phyloP scores from a whole-genome alignment of 2,797 vertebrate genomes.

The Clarias fuscus region DNA sequence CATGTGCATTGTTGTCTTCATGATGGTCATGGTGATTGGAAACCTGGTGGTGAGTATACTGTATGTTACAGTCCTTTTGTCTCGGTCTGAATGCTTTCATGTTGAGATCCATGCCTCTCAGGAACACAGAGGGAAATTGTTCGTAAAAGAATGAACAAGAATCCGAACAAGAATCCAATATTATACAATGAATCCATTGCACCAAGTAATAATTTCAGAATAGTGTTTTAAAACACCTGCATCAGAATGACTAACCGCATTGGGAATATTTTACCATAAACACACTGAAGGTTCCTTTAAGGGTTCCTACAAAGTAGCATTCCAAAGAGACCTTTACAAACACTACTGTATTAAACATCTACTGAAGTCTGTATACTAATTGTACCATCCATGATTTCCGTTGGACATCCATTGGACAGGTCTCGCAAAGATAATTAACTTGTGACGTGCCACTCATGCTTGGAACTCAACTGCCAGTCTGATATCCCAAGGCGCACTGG shows the following conservation, averaged over 20 bases:
- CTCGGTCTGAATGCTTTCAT: background rate
- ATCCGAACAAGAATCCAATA: background rate
- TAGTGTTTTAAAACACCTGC: background rate
- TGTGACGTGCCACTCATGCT: slow-evolving; percentile 26
- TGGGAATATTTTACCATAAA: background rate
- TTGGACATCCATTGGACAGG: background rate
- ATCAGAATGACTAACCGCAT: background rate
- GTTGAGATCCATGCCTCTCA: background rate
- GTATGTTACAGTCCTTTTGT: background rate
- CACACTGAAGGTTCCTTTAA: background rate
- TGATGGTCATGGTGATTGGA: slow-evolving; percentile 95
- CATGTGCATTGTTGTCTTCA: slow-evolving; percentile 90
- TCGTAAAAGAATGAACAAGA: too few species aligned
- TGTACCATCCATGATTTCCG: background rate
- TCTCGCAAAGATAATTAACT: slow-evolving; percentile 15
- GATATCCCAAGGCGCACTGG: slow-evolving; percentile 3
- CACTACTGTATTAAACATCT: background rate
- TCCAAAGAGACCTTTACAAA: background rate
- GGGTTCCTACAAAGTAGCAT: background rate
- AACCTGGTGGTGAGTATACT: slow-evolving; percentile 89
- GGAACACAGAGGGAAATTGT: background rate
- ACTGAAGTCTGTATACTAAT: background rate
- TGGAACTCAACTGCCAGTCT: slow-evolving; percentile 17
- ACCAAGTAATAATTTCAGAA: background rate
- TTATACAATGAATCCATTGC: background rate